Conservation (phyloP, 2,888 invertebrate genomes). For the Acrobasis suavella region DNA sequence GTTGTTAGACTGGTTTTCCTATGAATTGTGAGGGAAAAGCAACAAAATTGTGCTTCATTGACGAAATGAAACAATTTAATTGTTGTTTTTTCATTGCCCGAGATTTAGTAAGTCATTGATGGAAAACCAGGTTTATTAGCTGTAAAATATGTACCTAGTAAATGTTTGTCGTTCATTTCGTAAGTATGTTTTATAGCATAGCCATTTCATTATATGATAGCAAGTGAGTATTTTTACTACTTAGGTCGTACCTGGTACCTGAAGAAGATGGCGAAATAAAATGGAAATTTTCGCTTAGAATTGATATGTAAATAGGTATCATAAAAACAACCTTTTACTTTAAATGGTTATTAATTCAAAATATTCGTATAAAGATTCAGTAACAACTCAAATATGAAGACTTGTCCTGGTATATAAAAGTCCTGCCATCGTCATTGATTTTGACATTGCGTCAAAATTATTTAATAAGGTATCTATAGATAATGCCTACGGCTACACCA, state of each 20-base stretch:
- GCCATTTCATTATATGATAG: background rate
- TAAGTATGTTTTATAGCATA: constrained; percentile 9
- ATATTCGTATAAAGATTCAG: background rate
- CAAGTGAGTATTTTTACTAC: background rate
- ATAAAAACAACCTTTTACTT: background rate
- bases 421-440: background rate
- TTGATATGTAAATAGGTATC: too few relatives aligned
- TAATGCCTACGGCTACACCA: constrained; percentile 9
- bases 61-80: background rate
- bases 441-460: background rate
- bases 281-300: background rate
- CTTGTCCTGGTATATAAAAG: constrained; percentile 8
- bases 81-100: background rate
- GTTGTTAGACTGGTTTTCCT: constrained; percentile 4
- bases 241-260: background rate
- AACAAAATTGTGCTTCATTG: background rate
- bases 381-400: background rate
- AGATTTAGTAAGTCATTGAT: background rate
- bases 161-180: constrained; percentile 1
- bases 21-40: background rate
- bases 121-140: constrained; percentile 5
- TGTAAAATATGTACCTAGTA: constrained; percentile 5
- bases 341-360: background rate
- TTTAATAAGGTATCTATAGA: background rate
- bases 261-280: constrained; percentile 4